phyloP scores from a whole-genome alignment of 2,113 vertebrate species.

The Pseudolaguvia tuberculata region DNA sequence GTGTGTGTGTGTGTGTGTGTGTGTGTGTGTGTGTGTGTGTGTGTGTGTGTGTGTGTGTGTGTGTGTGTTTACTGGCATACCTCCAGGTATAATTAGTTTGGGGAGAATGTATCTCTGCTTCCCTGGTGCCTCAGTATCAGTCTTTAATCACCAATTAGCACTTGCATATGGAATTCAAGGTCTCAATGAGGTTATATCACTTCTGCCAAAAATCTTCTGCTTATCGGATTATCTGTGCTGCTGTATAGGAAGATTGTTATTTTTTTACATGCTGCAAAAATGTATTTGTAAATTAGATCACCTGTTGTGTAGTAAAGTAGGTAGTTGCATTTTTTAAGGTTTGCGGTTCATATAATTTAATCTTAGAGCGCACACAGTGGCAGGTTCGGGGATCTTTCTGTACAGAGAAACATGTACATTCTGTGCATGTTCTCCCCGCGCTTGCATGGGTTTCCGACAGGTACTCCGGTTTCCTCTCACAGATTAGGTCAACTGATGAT shows the following conservation, averaged over 20 bases:
- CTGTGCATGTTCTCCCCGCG: too few species aligned
- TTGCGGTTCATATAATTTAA: not conserved
- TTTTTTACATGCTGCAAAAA: not conserved
- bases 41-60: not conserved
- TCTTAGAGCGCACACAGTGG: too few species aligned
- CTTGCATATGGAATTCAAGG: slow-evolving; percentile 37
- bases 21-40: too few species aligned
- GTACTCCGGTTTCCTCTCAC: too few species aligned
- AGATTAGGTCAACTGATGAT: too few species aligned
- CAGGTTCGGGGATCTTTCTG: too few species aligned
- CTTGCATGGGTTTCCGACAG: too few species aligned
- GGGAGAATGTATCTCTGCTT: slow-evolving; percentile 17
- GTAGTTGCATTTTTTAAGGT: not conserved
- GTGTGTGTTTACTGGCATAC: slow-evolving; percentile 15
- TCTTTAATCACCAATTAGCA: slow-evolving; percentile 49
- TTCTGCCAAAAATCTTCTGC: not conserved
- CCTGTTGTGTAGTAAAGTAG: not conserved
- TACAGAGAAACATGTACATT: too few species aligned
- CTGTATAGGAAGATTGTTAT: not conserved
- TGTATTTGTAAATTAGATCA: too few species aligned
- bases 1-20: too few species aligned
- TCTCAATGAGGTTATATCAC: slow-evolving; percentile 10
- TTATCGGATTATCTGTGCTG: not conserved
- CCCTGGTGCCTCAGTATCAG: slow-evolving; percentile 32
- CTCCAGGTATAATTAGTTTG: slow-evolving; percentile 30